Conservation (phyloP, 2,888 invertebrate genomes). For the Orthonevra nobilis region DNA sequence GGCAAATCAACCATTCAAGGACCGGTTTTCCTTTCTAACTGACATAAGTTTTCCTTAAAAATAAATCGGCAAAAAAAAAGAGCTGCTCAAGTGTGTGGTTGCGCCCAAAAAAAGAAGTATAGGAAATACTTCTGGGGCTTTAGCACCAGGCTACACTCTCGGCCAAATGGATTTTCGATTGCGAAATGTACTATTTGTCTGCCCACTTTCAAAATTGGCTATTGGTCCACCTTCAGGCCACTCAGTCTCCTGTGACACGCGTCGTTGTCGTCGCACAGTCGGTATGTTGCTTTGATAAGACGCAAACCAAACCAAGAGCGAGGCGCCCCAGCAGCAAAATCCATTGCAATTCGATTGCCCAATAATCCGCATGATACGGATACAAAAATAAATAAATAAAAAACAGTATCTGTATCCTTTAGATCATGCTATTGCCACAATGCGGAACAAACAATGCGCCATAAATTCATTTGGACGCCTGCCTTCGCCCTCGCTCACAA, state of each 20-base stretch:
- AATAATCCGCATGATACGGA: conserved; percentile 43
- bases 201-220: conserved; percentile 45
- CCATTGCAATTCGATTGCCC: conserved; percentile 47
- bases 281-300: conserved; percentile 43
- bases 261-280: conserved; percentile 13
- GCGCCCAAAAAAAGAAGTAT: conserved; percentile 49
- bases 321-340: conserved; percentile 11
- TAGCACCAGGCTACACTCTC: neutral
- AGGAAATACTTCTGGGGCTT: conserved; percentile 43
- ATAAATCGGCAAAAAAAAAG: no score
- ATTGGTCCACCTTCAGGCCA: conserved; percentile 30
- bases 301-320: neutral
- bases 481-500: conserved; percentile 15
- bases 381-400: conserved; percentile 25
- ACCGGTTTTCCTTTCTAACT: conserved; percentile 70
- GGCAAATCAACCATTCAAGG: conserved; percentile 29
- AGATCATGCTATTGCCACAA: conserved; percentile 53
- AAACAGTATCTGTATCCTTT: conserved; percentile 53
- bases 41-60: conserved; percentile 40
- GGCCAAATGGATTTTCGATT: conserved; percentile 52
- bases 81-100: conserved; percentile 15
- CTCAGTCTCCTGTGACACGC: conserved; percentile 57
- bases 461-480: conserved; percentile 41
- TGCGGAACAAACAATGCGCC: conserved; percentile 49
- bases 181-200: conserved; percentile 63